These are phyloP conservation scores for Carcharodon carcharias DNA, from an alignment of 2,797 vertebrate genomes.

Conservation along the genomic window DNA sequence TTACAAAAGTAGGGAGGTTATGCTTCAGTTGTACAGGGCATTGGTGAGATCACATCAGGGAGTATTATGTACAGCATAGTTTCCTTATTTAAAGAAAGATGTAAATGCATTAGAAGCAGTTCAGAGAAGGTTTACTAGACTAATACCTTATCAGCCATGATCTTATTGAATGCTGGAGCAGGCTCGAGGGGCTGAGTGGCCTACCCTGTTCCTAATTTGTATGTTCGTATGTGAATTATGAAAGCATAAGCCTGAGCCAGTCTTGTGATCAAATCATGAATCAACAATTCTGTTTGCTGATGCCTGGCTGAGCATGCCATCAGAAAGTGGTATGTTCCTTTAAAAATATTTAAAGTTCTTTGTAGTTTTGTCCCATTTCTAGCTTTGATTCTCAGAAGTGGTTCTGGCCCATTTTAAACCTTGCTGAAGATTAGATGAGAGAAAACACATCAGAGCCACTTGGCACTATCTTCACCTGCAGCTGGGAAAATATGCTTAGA, in stretches of 20 bases:
- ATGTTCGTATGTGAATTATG: not conserved
- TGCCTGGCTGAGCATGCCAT: not conserved
- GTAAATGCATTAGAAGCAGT: no score
- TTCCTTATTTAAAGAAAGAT: no score
- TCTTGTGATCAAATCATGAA: not conserved
- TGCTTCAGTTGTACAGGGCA: no score
- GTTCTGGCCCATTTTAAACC: not conserved
- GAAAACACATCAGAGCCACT: not conserved
- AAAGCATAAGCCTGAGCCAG: not conserved
- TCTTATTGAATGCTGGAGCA: no score
- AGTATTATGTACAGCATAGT: no score
- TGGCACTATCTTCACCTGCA: not conserved
- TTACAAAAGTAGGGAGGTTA: no score
- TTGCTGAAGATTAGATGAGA: not conserved
- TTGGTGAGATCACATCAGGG: no score
- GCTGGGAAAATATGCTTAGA: not conserved
- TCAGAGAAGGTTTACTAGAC: no score
- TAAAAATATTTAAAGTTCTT: constrained; percentile 10
- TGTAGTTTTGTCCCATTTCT: not conserved
- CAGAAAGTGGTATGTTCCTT: not conserved
- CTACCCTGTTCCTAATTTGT: no score
- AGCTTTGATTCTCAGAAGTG: not conserved
- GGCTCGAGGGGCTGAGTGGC: no score
- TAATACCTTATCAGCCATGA: no score
- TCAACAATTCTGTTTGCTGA: not conserved